These are phyloP conservation scores for Gambusia yucatana DNA, from an alignment of 2,797 vertebrate genomes.

Conservation along the genomic window DNA sequence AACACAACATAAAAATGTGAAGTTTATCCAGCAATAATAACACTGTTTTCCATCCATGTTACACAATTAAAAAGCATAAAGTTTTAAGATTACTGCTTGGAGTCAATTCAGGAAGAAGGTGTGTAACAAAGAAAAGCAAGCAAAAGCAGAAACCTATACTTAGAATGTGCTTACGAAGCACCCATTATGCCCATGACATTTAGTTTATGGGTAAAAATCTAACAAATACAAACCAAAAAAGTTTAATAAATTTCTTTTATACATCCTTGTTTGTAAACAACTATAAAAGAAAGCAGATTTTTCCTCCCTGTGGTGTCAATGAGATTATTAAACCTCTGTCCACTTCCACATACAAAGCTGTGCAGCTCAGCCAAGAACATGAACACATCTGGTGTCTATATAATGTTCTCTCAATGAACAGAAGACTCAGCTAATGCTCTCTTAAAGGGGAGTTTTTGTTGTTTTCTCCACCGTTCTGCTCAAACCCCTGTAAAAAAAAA, in stretches of 20 bases:
- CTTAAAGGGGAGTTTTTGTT: conserved; percentile 49
- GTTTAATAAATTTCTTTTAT: background rate
- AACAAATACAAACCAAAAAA: background rate
- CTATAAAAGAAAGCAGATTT: conserved; percentile 28
- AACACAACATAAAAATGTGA: conserved; percentile 1
- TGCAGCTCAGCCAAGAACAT: conserved; percentile 45
- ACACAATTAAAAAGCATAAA: background rate
- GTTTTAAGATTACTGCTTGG: conserved; percentile 3
- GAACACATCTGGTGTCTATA: conserved; percentile 78
- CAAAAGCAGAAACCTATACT: conserved; percentile 5
- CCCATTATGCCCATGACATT: conserved; percentile 28
- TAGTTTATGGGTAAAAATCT: conserved; percentile 3
- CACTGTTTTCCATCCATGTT: background rate
- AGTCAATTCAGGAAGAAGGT: conserved; percentile 1
- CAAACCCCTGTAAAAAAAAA: conserved; percentile 6
- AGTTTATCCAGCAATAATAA: background rate
- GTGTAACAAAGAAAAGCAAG: background rate
- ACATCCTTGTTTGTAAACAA: conserved; percentile 41
- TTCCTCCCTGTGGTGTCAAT: conserved; percentile 45
- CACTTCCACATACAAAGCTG: conserved; percentile 42
- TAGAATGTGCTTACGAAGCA: conserved; percentile 11
- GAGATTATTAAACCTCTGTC: conserved; percentile 41
- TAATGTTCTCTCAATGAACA: conserved; percentile 71
- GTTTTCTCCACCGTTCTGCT: conserved; percentile 34
- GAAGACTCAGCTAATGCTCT: conserved; percentile 51